Base-by-base conservation (phyloP, 2,797 vertebrate genomes). In the Neostethus bicornis region DNA sequence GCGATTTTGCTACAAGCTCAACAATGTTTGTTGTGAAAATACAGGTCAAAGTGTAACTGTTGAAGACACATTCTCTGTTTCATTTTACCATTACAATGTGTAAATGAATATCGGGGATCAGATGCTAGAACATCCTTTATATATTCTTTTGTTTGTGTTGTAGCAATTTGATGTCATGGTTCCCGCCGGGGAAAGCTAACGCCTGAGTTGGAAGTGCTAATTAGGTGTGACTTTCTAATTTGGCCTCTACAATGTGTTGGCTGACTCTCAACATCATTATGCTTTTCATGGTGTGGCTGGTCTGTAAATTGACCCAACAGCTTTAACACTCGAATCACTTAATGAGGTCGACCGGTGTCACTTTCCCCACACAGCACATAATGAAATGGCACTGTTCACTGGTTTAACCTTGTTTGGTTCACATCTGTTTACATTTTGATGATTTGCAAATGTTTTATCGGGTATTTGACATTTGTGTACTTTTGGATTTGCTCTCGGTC, bases 141-240 rank as follows among this genome's bases (percentile, higher is more conserved):
- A 45, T 44, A 16, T 47, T 62, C 16, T 42, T 51, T 9, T 24
- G 32, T 34, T 20, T 63, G 49, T 50, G 42, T 28, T 41, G 28
- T 23, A 6, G 17, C 20, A 5, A 20, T 21, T 53, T 66, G 46
- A 50, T 34, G 14, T n/a, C 28, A 14, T 26, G 11, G 29, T 23
- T 44, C 66, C 31, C 23, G 7, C 31, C 23, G 7, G 51, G 58
- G 51, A 34, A 37, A 24, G 17, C 19, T 39, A 17, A 37, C 37
- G 4, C 37, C 54, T 69, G 66, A 8, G 62, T 63, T 56, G 51
- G 31, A 74, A 24, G 63, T 76, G 63, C 72, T 84, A 83, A 83
- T 84, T 78, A 70, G 61, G 74, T 69, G 70, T 45, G 61, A 78
- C 79, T 83, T 77, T 80, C 59, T 52, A 43, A 79, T 78, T 83